Evolutionary conservation across 2,113 vertebrate genomes (phyloP).

Genomic region (Capricornis sumatraensis): DNA sequence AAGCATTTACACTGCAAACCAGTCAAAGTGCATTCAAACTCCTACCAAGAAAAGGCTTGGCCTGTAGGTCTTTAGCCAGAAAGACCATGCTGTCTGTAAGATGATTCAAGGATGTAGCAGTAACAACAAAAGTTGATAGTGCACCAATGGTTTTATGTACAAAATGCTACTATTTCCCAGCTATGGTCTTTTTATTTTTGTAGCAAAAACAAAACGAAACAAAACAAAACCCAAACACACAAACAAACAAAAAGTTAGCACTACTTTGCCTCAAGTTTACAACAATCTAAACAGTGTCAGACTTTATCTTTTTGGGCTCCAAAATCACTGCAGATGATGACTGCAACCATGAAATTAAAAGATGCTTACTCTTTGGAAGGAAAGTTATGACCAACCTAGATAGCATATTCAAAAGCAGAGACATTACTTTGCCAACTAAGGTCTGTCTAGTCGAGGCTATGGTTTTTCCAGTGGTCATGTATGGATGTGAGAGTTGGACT

Average conservation of each 20-base stretch:
- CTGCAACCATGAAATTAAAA: too few species aligned
- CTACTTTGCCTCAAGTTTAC: neutral
- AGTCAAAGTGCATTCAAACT: neutral
- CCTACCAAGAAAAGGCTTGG: neutral
- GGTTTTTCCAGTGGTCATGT: too few species aligned
- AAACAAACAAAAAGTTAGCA: neutral
- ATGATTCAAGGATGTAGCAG: neutral
- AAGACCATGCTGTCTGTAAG: neutral
- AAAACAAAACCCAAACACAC: neutral
- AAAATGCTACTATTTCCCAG: neutral
- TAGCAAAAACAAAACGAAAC: neutral
- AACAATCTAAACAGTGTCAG: neutral
- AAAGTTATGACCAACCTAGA: too few species aligned
- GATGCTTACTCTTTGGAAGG: too few species aligned
- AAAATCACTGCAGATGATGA: too few species aligned
- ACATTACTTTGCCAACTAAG: too few species aligned
- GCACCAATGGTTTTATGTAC: neutral
- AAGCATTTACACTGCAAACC: neutral
- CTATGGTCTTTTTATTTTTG: neutral
- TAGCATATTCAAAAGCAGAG: too few species aligned
- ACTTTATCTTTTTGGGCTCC: too few species aligned
- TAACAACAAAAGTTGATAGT: neutral
- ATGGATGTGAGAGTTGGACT: too few species aligned
- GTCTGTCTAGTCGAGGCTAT: too few species aligned
- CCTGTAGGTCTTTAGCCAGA: neutral